These are phyloP conservation scores for Borostomias antarcticus DNA, from an alignment of 2,797 vertebrate species.

Conservation along the genomic window DNA sequence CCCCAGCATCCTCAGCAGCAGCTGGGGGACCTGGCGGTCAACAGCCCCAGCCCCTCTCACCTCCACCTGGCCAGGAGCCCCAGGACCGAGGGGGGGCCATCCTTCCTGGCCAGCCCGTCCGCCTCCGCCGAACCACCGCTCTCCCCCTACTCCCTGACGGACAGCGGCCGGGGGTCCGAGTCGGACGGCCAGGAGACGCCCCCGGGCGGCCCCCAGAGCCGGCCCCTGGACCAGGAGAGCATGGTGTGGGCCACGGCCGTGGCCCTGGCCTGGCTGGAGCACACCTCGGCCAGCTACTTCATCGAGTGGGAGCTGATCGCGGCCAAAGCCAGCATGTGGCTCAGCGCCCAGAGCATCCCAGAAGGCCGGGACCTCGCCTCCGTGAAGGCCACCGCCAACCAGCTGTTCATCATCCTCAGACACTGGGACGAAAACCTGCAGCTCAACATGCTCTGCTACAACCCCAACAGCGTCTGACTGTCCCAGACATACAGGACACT, in stretches of 20 bases:
- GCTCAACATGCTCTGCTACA: constrained; percentile 96
- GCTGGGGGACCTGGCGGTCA: constrained; percentile 40
- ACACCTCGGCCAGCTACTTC: constrained; percentile 92
- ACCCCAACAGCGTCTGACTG: constrained; percentile 85
- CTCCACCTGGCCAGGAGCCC: constrained; percentile 41
- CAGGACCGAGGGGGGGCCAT: constrained; percentile 40
- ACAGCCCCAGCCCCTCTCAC: constrained; percentile 41
- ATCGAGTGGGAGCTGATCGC: constrained; percentile 96
- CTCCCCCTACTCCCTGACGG: constrained; percentile 29
- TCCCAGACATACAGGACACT: not conserved
- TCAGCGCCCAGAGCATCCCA: constrained; percentile 84
- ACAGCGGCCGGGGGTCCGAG: constrained; percentile 55
- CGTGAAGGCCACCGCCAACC: constrained; percentile 88
- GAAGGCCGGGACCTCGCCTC: constrained; percentile 79
- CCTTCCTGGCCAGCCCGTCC: constrained; percentile 49
- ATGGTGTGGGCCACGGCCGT: constrained; percentile 94
- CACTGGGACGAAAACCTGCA: constrained; percentile 98
- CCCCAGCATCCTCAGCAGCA: constrained; percentile 28
- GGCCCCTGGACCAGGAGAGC: constrained; percentile 72
- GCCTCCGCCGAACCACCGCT: constrained; percentile 49
- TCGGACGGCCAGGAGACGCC: constrained; percentile 7
- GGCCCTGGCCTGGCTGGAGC: constrained; percentile 94
- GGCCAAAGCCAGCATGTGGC: constrained; percentile 91
- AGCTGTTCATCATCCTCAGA: constrained; percentile 94
- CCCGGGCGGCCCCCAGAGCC: constrained; percentile 41